Evolutionary conservation across 2,888 invertebrate species (phyloP), one percentile per base, ranked within the genome.

Genomic region (Diarsia brunnea): DNA sequence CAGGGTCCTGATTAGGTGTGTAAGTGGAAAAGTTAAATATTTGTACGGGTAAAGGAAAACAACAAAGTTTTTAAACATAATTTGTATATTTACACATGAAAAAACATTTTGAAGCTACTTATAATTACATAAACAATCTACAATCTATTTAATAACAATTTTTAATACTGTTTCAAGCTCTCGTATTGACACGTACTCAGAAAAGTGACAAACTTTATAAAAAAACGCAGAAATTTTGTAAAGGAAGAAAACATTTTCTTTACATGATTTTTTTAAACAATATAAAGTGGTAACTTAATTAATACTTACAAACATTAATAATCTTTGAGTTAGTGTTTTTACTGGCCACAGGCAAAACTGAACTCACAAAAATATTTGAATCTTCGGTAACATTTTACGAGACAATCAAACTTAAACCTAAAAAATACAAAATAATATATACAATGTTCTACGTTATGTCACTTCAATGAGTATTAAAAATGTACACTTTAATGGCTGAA

Each of bases 1-100:
- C 55, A 55, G 16, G 24, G 16, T 24, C 14, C 8, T 24, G 19
- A n/a, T n/a, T 27, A 27, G 8, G 31, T 19, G 19, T 60, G 31
- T 0, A 27, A 31, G 10, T 60, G 10, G 1, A 19, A 31, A 19
- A 10, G 3, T 14, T 0, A 10, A 16, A 14, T 0, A 12, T 14
- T 14, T 4, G 1, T 38, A n/a, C 1, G n/a, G 14, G 4, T 53
- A 38, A 49, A 82, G 47, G 38, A 66, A 81, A 66, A 61, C 55
- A 43, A 71, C 12, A 67, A 47, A 27, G 0, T 88, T 89, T 90
- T 91, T 88, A 91, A 95, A 94, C 93, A 92, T 92, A 86, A 75
- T 88, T 78, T 82, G 84, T 95, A 90, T 94, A 95, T 95, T 95
- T 95, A 94, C 94, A 94, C 90, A 92, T 84, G 87, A 87, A 89